A percentile compares a stretch with the other conserved stretches of the same genome.
These are phyloP conservation scores for Hipparchia sbordonii DNA, from an alignment of 2,888 invertebrate species.

Conservation along the genomic window DNA sequence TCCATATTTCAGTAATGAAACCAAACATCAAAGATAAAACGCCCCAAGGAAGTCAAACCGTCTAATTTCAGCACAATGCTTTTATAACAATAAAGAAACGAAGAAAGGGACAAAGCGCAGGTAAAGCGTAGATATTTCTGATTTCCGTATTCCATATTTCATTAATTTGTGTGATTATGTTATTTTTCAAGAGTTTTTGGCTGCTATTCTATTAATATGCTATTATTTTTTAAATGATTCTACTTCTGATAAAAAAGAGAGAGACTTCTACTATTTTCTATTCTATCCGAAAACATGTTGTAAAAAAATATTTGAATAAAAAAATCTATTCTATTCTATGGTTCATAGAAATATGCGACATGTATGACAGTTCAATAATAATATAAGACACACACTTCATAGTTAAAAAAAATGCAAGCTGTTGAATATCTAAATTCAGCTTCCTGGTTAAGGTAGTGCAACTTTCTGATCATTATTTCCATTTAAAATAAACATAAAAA, in stretches of 20 bases:
- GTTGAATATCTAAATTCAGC: not conserved
- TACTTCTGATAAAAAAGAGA: not conserved
- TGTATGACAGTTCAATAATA: too few relatives aligned
- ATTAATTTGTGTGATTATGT: not conserved
- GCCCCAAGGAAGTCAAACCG: slow-evolving; percentile 14
- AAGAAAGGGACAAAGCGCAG: slow-evolving; percentile 9
- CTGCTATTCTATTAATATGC: too few relatives aligned
- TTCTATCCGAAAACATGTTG: too few relatives aligned
- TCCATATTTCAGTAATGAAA: slow-evolving; percentile 15
- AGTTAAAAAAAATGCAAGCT: not conserved
- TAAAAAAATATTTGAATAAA: too few relatives aligned
- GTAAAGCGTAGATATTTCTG: not conserved
- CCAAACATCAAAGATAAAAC: slow-evolving; percentile 16
- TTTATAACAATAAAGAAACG: slow-evolving; percentile 19
- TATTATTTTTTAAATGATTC: not conserved
- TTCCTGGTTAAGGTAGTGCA: not conserved
- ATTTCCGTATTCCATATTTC: not conserved
- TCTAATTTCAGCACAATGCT: slow-evolving; percentile 20
- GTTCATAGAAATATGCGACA: too few relatives aligned
- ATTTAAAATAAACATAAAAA: not conserved
- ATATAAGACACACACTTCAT: too few relatives aligned
- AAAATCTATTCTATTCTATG: too few relatives aligned
- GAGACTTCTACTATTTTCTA: too few relatives aligned
- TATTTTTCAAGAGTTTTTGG: not conserved
- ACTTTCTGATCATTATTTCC: not conserved